Percentiles rank a stretch among this genome's conserved stretches.
phyloP scores from a whole-genome alignment of 2,888 invertebrate genomes.

The Aleiodes leptofemur region DNA sequence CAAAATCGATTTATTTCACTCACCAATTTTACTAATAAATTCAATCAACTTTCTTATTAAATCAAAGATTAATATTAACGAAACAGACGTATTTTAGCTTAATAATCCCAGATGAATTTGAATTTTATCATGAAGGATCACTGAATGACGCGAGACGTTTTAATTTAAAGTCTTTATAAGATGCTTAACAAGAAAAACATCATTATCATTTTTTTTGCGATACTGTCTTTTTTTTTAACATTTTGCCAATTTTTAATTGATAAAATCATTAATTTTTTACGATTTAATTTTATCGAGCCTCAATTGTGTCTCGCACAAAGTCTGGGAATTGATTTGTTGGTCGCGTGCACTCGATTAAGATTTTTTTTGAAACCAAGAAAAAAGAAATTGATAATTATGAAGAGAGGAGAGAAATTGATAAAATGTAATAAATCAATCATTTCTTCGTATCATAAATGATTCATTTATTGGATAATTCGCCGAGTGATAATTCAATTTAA shows the following conservation, averaged over 20 bases:
- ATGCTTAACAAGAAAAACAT: slow-evolving; percentile 8
- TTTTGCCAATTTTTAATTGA: background rate
- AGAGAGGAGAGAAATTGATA: no score
- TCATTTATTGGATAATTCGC: background rate
- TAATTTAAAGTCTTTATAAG: background rate
- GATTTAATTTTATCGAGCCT: no score
- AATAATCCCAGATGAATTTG: background rate
- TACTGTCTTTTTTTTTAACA: background rate
- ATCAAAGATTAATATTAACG: slow-evolving; percentile 5
- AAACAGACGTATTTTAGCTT: background rate
- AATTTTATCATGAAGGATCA: slow-evolving; percentile 18
- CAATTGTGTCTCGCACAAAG: no score
- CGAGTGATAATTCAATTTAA: no score
- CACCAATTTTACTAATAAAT: background rate
- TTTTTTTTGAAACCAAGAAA: no score
- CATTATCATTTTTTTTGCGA: slow-evolving; percentile 5
- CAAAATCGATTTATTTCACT: no score
- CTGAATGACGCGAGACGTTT: slow-evolving; percentile 24
- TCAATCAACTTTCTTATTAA: slow-evolving; percentile 9
- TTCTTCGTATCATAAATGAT: no score
- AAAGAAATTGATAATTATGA: no score
- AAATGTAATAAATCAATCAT: no score
- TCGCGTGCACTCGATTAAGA: no score
- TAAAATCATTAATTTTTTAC: background rate
- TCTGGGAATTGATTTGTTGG: no score